Base-by-base conservation (phyloP, 2,113 vertebrate genomes). In the Microtus oregoni region DNA sequence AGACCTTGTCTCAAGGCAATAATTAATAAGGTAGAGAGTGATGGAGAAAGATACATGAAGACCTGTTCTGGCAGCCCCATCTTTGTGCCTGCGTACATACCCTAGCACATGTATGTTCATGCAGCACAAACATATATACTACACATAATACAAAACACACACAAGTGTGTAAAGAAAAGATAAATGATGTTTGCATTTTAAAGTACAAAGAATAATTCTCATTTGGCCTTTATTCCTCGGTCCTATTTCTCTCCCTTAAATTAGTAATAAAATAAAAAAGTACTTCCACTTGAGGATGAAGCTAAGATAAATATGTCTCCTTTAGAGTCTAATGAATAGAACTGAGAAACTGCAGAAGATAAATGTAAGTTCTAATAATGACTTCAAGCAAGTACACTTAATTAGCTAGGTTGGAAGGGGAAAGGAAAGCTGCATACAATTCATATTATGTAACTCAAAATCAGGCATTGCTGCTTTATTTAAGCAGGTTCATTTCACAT, bases 291-390 rank as follows among this genome's bases (percentile, higher is more conserved):
- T 88, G 86, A 90, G 92, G 86, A 92, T 52, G 90, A 96, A 95
- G 91, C 44, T 63, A 97, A 96, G 86, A 94, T 79, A 91, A 86
- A 94, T 65, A 12, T 50, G 28, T 90, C 92, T 96, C 82, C 47
- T 96, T 96, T 91, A 68, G 35, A 95, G 95, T 89, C 77, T 95
- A 83, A 95, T 86, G 58, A 92, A 95, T 76, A 95, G 86, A 92
- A 90, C 41, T 86, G 93, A 93, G 96, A 95, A 89, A 9, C 12
- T 83, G 30, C 20, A 52, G 38, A 89, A 96, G 94, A 94, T 91
- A 92, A 96, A 96, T 88, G 86, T 52, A 89, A 91, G 61, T 77
- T 78, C n/a, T 75, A 97, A 82, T 91, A 86, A 96, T 68, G n/a
- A 32, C 95, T 91, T 91, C 44, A 89, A 82, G 73, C 82, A 89